Evolutionary conservation across 2,113 vertebrate species (phyloP), one percentile per base, ranked within the genome.

Genomic region (Andinoacara biseriatus): DNA sequence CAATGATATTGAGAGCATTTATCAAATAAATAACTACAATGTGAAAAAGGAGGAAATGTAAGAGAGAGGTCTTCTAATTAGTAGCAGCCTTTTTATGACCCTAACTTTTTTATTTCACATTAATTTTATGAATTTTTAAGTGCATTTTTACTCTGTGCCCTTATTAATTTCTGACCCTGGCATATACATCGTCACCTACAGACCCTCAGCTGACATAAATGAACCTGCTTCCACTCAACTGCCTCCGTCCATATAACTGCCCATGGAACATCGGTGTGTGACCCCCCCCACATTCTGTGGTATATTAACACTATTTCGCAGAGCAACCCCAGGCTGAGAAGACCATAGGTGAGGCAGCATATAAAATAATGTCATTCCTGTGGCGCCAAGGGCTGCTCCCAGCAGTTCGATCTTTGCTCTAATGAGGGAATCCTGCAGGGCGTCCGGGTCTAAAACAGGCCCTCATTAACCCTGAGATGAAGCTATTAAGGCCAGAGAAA

Each of bases 401-500:
- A 76, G 40, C 17, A 31, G 56, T 89, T 90, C 76, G n/a, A 87
- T 72, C 61, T 82, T 56, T 40, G 81, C 81, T 93, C 84, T 94
- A 94, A 95, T 92, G 91, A 95, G 92, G 80, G 79, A 76, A 76
- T 87, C 86, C 89, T 88, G 91, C 92, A 74, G 84, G 87, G 89
- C 57, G 76, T 78, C 62, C 59, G 81, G 87, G 87, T 87, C 90
- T 86, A 80, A 92, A 85, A 88, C 83, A 75, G 92, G 84, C 87
- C 82, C 91, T 93, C 91, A 91, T 93, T 93, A 94, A 95, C 91
- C 92, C 85, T 69, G 75, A 58, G 74, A 90, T 40, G 87, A 92
- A 88, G 81, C 91, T 79, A 90, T 92, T 93, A 91, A 83, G 59
- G 85, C 86, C 38, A 76, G 59, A 85, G 79, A 87, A 86, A 89